Percentiles rank a stretch among this genome's conserved stretches.
Conservation (phyloP, 2,797 vertebrate genomes). For the Selene dorsalis region DNA sequence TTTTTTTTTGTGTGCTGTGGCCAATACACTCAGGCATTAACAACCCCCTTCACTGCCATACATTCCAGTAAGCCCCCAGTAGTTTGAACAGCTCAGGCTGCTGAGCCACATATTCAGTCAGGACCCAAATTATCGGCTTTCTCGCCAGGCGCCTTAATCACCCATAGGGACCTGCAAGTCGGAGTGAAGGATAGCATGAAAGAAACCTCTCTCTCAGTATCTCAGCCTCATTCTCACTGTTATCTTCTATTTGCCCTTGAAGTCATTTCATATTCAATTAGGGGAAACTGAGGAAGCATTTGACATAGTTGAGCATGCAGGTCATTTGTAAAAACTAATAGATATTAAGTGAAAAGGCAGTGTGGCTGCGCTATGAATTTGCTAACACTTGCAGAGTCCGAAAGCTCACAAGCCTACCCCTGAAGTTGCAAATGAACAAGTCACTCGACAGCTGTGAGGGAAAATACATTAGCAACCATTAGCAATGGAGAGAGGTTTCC, state of each 20-base stretch:
- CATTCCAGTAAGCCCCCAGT: slow-evolving; percentile 68
- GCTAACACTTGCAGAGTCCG: slow-evolving; percentile 43
- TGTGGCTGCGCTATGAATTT: slow-evolving; percentile 33
- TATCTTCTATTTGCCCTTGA: slow-evolving; percentile 72
- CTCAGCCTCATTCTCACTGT: slow-evolving; percentile 32
- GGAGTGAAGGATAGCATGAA: slow-evolving; percentile 62
- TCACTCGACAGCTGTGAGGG: slow-evolving; percentile 48
- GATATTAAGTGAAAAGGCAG: slow-evolving; percentile 61
- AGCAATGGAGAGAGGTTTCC: no score
- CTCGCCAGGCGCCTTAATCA: slow-evolving; percentile 66
- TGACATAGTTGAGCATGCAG: slow-evolving; percentile 43
- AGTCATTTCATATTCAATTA: slow-evolving; percentile 73
- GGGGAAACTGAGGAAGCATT: slow-evolving; percentile 54
- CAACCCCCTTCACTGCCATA: slow-evolving; percentile 51
- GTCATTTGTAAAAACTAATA: slow-evolving; percentile 68
- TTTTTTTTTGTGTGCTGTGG: slow-evolving; percentile 20
- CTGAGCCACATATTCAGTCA: slow-evolving; percentile 71
- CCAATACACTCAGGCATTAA: slow-evolving; percentile 60
- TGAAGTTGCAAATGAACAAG: slow-evolving; percentile 54
- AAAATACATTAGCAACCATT: slow-evolving; percentile 32
- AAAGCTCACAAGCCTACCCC: slow-evolving; percentile 31
- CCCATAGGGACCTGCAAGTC: slow-evolving; percentile 66
- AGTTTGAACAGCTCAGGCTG: slow-evolving; percentile 67
- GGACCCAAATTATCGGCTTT: slow-evolving; percentile 71
- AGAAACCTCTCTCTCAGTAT: slow-evolving; percentile 54